Evolutionary conservation across 2,113 vertebrate species (phyloP), one percentile per base, ranked within the genome.

Genomic region (Calidris pugnax): DNA sequence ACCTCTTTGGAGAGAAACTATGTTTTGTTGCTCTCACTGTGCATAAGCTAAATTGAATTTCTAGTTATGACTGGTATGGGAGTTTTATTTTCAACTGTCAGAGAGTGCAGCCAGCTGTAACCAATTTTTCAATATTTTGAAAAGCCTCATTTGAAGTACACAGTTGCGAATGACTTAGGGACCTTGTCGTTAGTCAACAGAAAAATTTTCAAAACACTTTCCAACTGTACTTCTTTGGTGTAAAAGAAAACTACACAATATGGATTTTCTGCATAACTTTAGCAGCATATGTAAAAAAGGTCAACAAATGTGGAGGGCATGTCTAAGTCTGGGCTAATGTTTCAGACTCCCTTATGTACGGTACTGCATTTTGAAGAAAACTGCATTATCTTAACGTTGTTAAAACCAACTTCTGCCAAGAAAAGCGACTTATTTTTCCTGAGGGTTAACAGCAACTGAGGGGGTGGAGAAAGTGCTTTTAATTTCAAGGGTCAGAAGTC

Each of bases 401-500:
- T 96, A 95, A 97, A 95, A 93, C 33, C 23, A 77, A 81, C 68
- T 94, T 87, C 55, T 91, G 69, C 57, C 72, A 91, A 89, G 88
- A 96, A 97, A 90, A 94, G 28, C 53, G 3, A 97, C 71, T 59
- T 8, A 87, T 94, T 98, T 98, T 97, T 98, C 90, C 89, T 95
- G 43, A 30, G 35, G 79, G 87, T 96, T 98, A 97, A 97, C 64
- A 98, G 84, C 76, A 97, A 95, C 59, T 91, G 60, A 93, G 85
- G 57, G 53, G 68, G 74, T 96, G 59, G 84, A 71, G 51, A 95
- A 98, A 98, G 67, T 89, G 63, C 35, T 97, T 98, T 97, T 97
- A 95, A 98, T 97, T 98, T 98, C 94, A 98, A 97, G 94, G 90
- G 95, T 98, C 97, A 97, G 94, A 97, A 98, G 94, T 94, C 91